Evolutionary conservation across 2,797 vertebrate species (phyloP), one percentile per base, ranked within the genome.

Genomic region (Borostomias antarcticus): DNA sequence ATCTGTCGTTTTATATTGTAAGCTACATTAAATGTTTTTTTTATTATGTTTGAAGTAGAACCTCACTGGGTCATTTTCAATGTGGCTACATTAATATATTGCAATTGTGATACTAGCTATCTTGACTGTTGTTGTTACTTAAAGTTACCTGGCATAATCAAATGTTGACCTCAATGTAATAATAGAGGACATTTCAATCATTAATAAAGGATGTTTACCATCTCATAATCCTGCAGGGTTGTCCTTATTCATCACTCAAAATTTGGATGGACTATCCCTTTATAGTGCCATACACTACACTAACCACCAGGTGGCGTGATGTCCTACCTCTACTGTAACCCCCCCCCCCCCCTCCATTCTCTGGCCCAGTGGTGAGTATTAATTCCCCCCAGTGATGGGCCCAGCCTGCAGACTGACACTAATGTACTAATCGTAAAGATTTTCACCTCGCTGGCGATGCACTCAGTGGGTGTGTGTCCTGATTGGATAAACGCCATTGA

Each of bases 401-500:
- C 19, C 37, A 59, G 70, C 57, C 66, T 68, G 60, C 40, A 69
- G 64, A 69, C 73, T 68, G 69, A 72, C 80, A 72, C 71, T 75
- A 73, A 79, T 73, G 77, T 67, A 76, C 74, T 84, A 77, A 76
- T 69, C 60, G 68, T 76, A 82, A 78, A 82, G 82, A 82, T 77
- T 79, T 76, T 69, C 63, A 64, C 61, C 73, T 69, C 68, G 61
- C 65, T 68, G 66, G 64, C 72, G 80, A 80, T 71, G 69, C 67
- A 74, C 73, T 76, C 72, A 75, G 74, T 51, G 54, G 66, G 71
- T 74, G 47, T 64, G 71, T 68, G 66, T 19, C 29, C 69, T 81
- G 79, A 83, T 83, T 79, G 79, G 79, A 78, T 83, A 83, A 85
- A 80, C 62, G 74, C 72, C 93, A 93, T 91, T 85, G 92, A 93